Percentiles rank a stretch among this genome's conserved stretches.
Evolutionary conservation across 2,113 vertebrate species (phyloP).

Genomic region (Catharus fuscescens): DNA sequence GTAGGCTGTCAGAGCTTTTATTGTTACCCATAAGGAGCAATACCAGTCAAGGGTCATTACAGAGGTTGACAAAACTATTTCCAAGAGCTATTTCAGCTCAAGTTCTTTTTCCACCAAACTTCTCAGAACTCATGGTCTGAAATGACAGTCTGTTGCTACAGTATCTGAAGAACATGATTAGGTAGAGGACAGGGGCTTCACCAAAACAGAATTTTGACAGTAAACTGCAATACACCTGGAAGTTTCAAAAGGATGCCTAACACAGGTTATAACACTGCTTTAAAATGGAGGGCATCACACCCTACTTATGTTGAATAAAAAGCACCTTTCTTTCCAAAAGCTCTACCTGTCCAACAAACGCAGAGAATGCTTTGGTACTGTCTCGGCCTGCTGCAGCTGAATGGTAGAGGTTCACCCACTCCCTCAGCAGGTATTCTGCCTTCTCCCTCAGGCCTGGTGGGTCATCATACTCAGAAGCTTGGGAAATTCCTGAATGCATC

Average conservation of each 20-base stretch:
- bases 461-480: conserved; percentile 98
- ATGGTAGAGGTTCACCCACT: conserved; percentile 99
- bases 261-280: conserved; percentile 64
- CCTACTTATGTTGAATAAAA: conserved; percentile 83
- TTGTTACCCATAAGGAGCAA: background rate
- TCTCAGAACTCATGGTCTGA: background rate
- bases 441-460: conserved; percentile 97
- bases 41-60: background rate
- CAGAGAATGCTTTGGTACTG: conserved; percentile 99
- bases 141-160: background rate
- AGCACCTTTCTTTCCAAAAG: conserved; percentile 87
- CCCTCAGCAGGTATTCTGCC: conserved; percentile 95
- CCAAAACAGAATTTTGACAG: background rate
- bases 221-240: background rate
- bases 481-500: conserved; percentile 99
- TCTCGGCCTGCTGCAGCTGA: conserved; percentile 97
- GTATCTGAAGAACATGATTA: background rate
- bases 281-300: conserved; percentile 69
- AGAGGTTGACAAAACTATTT: background rate
- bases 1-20: background rate
- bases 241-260: conserved; percentile 31
- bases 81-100: background rate
- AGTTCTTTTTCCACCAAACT: background rate
- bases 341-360: conserved; percentile 99
- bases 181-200: background rate